Conservation (phyloP, 2,797 vertebrate species). For the Notoglanidium macrostoma region DNA sequence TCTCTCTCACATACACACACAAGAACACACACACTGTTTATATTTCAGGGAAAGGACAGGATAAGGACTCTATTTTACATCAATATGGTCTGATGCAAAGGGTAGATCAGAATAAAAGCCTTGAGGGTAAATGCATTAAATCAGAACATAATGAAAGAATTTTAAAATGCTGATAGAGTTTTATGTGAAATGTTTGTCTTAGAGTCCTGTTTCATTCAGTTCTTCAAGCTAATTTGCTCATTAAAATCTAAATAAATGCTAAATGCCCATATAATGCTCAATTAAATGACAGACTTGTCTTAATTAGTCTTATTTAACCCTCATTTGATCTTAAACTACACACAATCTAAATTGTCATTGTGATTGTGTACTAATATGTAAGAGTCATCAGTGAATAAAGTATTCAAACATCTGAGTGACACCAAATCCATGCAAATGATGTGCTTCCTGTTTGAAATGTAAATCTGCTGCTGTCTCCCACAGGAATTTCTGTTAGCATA, state of each 20-base stretch:
- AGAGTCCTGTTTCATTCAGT: background rate
- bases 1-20: too few species aligned
- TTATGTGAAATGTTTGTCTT: background rate
- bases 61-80: constrained; percentile 48
- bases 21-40: background rate
- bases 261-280: background rate
- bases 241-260: background rate
- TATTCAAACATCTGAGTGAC: background rate
- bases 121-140: constrained; percentile 40
- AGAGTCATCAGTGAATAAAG: constrained; percentile 4
- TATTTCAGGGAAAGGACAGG: constrained; percentile 12
- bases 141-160: constrained; percentile 29
- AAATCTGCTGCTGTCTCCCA: background rate
- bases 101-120: constrained; percentile 64
- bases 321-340: background rate
- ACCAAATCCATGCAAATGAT: constrained; percentile 4
- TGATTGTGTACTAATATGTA: background rate
- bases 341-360: background rate
- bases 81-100: constrained; percentile 59
- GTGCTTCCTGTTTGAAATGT: constrained; percentile 13
- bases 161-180: background rate
- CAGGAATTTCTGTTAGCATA: constrained; percentile 95
- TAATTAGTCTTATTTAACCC: background rate
- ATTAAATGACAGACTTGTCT: background rate
- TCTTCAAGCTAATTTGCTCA: background rate